Evolutionary conservation across 2,888 invertebrate species (phyloP).

Genomic region (Drosophila nr. perissopoda): DNA sequence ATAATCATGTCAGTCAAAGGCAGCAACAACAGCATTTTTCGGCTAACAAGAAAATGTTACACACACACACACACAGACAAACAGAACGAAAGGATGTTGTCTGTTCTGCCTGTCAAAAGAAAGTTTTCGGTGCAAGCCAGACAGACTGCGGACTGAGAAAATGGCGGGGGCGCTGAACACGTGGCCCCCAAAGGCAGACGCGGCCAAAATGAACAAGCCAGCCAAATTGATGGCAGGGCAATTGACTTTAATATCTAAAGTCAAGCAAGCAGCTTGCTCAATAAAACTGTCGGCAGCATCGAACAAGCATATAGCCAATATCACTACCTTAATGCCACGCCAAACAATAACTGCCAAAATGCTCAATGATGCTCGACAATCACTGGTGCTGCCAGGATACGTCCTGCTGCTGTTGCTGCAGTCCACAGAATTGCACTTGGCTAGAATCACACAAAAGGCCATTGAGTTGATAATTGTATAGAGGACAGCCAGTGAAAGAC

Average conservation of each 20-base stretch:
- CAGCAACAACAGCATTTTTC: slow-evolving; percentile 65
- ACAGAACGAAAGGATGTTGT: slow-evolving; percentile 37
- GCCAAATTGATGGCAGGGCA: slow-evolving; percentile 51
- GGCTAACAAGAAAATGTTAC: slow-evolving; percentile 64
- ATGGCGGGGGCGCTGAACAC: not conserved
- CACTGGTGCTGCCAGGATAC: slow-evolving; percentile 26
- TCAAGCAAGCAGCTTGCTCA: slow-evolving; percentile 44
- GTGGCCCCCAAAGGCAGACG: slow-evolving; percentile 5
- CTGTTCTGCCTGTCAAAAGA: slow-evolving; percentile 51
- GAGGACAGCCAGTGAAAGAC: slow-evolving; percentile 41
- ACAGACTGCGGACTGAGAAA: slow-evolving; percentile 18
- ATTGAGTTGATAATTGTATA: slow-evolving; percentile 66
- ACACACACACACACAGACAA: slow-evolving; percentile 7
- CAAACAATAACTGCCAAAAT: slow-evolving; percentile 67
- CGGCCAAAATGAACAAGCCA: slow-evolving; percentile 17
- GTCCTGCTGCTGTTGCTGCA: slow-evolving; percentile 24
- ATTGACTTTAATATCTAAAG: slow-evolving; percentile 66
- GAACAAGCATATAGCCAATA: slow-evolving; percentile 53
- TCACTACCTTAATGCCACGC: slow-evolving; percentile 49
- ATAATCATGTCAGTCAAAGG: slow-evolving; percentile 81
- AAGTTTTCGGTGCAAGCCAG: slow-evolving; percentile 49
- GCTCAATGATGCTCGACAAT: slow-evolving; percentile 59
- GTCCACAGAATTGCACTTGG: slow-evolving; percentile 4
- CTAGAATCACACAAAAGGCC: slow-evolving; percentile 29
- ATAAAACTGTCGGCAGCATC: slow-evolving; percentile 66